Base-by-base conservation (phyloP, 2,888 invertebrate genomes). In the Quadriops clusia region DNA sequence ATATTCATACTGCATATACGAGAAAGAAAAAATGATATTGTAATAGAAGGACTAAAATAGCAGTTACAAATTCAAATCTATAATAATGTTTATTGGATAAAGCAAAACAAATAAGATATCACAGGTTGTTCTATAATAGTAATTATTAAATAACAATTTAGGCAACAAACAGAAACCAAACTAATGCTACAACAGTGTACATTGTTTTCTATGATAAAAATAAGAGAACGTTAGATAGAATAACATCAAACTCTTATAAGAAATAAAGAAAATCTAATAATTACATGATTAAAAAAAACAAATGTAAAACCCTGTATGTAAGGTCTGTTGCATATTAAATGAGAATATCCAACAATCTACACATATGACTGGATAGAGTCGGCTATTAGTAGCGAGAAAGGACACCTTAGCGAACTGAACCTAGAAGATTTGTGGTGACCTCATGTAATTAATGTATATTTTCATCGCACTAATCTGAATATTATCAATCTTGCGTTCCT, bases 91-190 rank as follows among this genome's bases (percentile, higher is more conserved):
- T n/a, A n/a, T n/a, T n/a, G n/a, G n/a, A n/a, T n/a, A 36, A 43
- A 41, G 41, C 41, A 50, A 45, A 54, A 53, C 47, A 52, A 54
- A 49, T 43, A 47, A 47, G 42, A 53, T 56, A 56, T 56, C 56
- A 56, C 55, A 56, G 55, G 56, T 54, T 49, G 36, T 37, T 42
- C 48, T 51, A 51, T 54, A 51, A 31, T 26, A 28, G 30, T 34
- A 30, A 34, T 29, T 28, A 14, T 6, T 7, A 7, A 17, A 16
- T 27, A 29, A 21, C 21, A 29, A 31, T 16, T 11, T 30, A 14
- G 23, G 17, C 9, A 30, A 28, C 31, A 14, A 31, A 10, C 17
- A 31, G 7, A 17, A 9, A 25, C 16, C 10, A 6, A 17, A 31
- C 15, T 23, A 22, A n/a, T n/a, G n/a, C n/a, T 11, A 18, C 9